phyloP scores from a whole-genome alignment of 2,888 invertebrate species.

The Rotaria macrura region DNA sequence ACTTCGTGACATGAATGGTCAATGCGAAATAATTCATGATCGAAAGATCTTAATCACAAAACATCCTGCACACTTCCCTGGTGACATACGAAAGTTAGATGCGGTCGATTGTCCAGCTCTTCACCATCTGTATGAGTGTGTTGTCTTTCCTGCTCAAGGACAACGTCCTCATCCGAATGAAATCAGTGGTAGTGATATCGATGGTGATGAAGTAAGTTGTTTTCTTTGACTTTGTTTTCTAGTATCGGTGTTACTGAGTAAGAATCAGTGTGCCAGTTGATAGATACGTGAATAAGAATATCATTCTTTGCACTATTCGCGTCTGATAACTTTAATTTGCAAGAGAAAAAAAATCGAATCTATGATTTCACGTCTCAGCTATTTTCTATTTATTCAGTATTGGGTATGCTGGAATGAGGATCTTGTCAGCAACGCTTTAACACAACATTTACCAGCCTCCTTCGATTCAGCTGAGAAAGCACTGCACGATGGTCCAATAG shows the following conservation, averaged over 20 bases:
- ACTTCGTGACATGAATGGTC: background rate
- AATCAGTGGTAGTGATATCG: background rate
- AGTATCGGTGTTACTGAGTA: too few relatives aligned
- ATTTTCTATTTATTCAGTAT: background rate
- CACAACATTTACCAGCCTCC: background rate
- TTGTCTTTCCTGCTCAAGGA: background rate
- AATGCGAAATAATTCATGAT: background rate
- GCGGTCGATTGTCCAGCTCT: background rate
- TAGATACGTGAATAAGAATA: too few relatives aligned
- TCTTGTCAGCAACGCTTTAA: background rate
- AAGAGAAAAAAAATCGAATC: too few relatives aligned
- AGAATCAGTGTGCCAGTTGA: too few relatives aligned
- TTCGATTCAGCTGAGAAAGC: background rate
- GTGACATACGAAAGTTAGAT: background rate
- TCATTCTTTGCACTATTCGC: too few relatives aligned
- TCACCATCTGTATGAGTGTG: background rate
- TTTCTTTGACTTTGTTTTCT: background rate
- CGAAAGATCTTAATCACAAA: background rate
- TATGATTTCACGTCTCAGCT: too few relatives aligned
- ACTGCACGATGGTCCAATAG: background rate
- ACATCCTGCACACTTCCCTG: background rate
- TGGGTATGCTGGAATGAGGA: background rate
- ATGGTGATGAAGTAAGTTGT: background rate
- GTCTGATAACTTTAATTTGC: too few relatives aligned
- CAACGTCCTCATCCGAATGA: background rate